These are phyloP conservation scores for Poicephalus gulielmi DNA, from an alignment of 2,113 vertebrate species.

Conservation along the genomic window DNA sequence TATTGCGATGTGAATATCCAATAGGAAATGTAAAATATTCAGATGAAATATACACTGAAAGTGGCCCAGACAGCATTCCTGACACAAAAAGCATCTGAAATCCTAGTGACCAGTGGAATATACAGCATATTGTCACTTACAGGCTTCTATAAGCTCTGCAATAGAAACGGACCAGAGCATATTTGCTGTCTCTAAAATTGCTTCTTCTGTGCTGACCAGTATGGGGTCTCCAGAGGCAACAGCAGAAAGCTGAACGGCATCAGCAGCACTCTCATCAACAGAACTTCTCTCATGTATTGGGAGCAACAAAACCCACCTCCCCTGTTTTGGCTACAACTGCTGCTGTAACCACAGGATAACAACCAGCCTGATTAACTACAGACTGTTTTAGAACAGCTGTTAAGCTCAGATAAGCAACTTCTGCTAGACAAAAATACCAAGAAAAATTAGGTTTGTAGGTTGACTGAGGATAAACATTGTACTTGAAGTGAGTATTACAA, in stretches of 20 bases:
- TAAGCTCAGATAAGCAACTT: constrained; percentile 13
- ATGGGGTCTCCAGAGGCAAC: not conserved
- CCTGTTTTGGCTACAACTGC: not conserved
- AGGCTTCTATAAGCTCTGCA: not conserved
- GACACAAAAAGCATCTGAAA: not conserved
- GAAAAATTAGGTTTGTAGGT: not conserved
- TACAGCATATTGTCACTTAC: not conserved
- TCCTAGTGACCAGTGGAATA: not conserved
- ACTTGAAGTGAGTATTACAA: not conserved
- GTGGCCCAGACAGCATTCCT: not conserved
- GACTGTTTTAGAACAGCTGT: not conserved
- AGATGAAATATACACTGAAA: not conserved
- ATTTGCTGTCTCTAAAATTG: not conserved
- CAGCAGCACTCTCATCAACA: not conserved
- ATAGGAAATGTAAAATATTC: not conserved
- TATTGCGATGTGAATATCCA: not conserved
- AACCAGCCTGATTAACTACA: not conserved
- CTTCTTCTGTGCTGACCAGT: not conserved
- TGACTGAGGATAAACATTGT: not conserved
- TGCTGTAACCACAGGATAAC: not conserved
- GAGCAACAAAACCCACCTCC: not conserved
- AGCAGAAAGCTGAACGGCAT: not conserved
- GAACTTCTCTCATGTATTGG: not conserved
- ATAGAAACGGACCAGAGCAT: not conserved
- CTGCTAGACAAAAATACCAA: not conserved